Conservation (phyloP, 2,888 invertebrate genomes). For the Rapana venosa region DNA sequence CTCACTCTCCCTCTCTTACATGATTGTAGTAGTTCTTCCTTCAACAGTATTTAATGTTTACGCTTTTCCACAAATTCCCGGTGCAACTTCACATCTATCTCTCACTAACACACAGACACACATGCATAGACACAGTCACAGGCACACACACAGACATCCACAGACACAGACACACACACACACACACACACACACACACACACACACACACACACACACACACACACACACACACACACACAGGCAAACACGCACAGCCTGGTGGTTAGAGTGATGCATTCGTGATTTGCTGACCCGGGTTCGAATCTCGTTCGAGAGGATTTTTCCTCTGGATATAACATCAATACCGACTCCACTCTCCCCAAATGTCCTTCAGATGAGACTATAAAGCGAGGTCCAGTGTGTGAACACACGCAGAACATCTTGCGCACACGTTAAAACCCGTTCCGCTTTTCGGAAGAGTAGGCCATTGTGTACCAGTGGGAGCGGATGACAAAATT, state of each 20-base stretch:
- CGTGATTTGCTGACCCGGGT: too few species aligned
- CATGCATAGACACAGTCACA: background rate
- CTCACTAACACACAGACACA: background rate
- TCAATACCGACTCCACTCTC: too few species aligned
- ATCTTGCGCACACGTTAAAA: too few species aligned
- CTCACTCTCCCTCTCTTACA: background rate
- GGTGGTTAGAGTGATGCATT: too few species aligned
- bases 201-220: conserved; percentile 39
- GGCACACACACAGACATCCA: background rate
- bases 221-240: conserved; percentile 22
- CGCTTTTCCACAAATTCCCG: background rate
- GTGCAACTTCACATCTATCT: background rate
- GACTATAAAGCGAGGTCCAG: too few species aligned
- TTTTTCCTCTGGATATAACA: too few species aligned
- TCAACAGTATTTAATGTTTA: background rate
- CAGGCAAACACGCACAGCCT: background rate
- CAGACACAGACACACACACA: conserved; percentile 23
- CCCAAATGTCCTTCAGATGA: too few species aligned
- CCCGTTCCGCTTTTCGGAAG: too few species aligned
- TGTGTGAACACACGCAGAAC: too few species aligned
- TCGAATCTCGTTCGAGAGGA: too few species aligned
- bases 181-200: conserved; percentile 24
- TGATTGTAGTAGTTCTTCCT: background rate
- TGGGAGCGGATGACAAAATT: too few species aligned
- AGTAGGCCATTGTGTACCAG: too few species aligned